Conservation (phyloP, 2,888 invertebrate genomes). For the Hofmannophila pseudospretella region DNA sequence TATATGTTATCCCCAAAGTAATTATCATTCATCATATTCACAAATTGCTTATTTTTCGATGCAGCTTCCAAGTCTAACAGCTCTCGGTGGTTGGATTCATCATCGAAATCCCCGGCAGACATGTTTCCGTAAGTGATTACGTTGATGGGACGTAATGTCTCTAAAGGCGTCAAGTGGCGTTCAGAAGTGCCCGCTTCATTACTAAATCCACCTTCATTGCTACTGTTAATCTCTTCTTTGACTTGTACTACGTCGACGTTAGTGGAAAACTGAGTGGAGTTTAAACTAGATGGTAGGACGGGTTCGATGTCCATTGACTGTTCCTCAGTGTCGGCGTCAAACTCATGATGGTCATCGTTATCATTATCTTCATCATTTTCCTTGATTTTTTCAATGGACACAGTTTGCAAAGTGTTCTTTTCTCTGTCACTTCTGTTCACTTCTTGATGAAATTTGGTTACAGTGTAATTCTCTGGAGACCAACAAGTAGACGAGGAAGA, state of each 20-base stretch:
- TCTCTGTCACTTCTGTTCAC: slow-evolving; percentile 22
- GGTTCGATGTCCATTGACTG: slow-evolving; percentile 64
- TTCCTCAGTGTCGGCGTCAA: slow-evolving; percentile 59
- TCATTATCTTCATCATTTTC: slow-evolving; percentile 21
- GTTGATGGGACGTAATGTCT: slow-evolving; percentile 60
- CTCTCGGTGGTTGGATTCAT: slow-evolving; percentile 60
- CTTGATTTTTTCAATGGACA: slow-evolving; percentile 49
- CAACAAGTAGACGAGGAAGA: slow-evolving; percentile 47
- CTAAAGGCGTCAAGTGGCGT: slow-evolving; percentile 40
- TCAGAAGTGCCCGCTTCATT: slow-evolving; percentile 42
- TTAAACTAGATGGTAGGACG: slow-evolving; percentile 35
- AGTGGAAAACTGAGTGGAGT: slow-evolving; percentile 29
- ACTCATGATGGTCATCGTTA: slow-evolving; percentile 37
- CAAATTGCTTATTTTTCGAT: slow-evolving; percentile 66
- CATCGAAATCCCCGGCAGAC: slow-evolving; percentile 52
- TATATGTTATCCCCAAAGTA: slow-evolving; percentile 72
- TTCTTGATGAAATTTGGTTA: slow-evolving; percentile 41
- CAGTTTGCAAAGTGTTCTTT: slow-evolving; percentile 38
- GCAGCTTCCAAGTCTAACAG: slow-evolving; percentile 58
- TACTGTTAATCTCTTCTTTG: slow-evolving; percentile 60
- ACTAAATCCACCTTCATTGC: slow-evolving; percentile 52
- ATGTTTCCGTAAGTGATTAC: slow-evolving; percentile 61
- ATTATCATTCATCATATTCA: slow-evolving; percentile 68
- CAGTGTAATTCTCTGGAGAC: slow-evolving; percentile 50
- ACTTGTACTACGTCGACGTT: slow-evolving; percentile 43